These are phyloP conservation scores for Gallinago stenura DNA, from an alignment of 2,797 vertebrate genomes.

Conservation along the genomic window DNA sequence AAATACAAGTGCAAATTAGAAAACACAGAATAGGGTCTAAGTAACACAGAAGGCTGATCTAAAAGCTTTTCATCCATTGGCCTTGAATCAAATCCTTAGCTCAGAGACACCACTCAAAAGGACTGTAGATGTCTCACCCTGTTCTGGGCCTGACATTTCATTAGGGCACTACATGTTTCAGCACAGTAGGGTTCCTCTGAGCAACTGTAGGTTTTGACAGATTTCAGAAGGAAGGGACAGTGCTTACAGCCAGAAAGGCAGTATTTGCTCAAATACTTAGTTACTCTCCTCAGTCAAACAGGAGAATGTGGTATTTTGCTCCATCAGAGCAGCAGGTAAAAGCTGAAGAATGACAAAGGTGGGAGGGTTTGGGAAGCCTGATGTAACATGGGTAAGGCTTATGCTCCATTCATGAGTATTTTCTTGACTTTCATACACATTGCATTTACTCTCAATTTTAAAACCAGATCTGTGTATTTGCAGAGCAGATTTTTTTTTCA, in stretches of 20 bases:
- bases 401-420: background rate
- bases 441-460: background rate
- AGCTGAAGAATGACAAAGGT: background rate
- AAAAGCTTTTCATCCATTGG: background rate
- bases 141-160: background rate
- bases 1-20: background rate
- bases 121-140: background rate
- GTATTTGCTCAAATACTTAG: background rate
- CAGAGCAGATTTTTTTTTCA: background rate
- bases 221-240: background rate
- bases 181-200: background rate
- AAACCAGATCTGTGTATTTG: background rate
- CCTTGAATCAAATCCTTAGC: background rate
- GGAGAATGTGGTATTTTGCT: background rate
- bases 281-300: background rate
- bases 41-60: background rate
- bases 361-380: background rate
- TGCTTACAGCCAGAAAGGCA: background rate
- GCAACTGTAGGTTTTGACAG: background rate
- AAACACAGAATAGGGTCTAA: background rate
- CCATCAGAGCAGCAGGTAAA: background rate
- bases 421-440: background rate
- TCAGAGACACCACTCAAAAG: background rate
- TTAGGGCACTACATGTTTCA: background rate
- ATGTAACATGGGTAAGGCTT: background rate